Percentiles rank a stretch among this genome's conserved stretches.
Conservation (phyloP, 2,888 invertebrate species). For the Torymus auratus region DNA sequence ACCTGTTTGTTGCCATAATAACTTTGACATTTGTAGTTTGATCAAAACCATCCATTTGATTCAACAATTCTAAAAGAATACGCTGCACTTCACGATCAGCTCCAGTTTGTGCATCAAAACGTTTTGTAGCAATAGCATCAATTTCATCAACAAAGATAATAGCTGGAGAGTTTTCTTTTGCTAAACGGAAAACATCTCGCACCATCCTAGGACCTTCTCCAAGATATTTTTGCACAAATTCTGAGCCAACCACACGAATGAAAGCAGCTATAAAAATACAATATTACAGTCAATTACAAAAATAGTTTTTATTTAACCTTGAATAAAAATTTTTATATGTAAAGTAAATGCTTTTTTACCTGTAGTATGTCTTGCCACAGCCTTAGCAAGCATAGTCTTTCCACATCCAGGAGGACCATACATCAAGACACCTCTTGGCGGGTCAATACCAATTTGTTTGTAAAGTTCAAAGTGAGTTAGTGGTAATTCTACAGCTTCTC, state of each 20-base stretch:
- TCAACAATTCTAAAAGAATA: conserved; percentile 95
- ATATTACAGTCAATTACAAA: conserved; percentile 9
- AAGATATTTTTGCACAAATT: conserved; percentile 99
- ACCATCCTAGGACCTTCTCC: conserved; percentile 99
- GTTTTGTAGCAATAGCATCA: conserved; percentile 99
- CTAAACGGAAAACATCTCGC: conserved; percentile 97
- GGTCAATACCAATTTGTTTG: conserved; percentile 99
- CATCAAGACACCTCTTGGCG: conserved; percentile 98
- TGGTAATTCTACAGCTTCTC: conserved; percentile 98
- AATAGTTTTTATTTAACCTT: conserved; percentile 10
- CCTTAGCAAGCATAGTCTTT: conserved; percentile 99
- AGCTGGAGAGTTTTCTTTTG: conserved; percentile 99
- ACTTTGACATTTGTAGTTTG: conserved; percentile 99
- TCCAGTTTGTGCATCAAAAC: conserved; percentile 99
- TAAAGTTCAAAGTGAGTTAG: conserved; percentile 99
- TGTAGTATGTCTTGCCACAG: conserved; percentile 98
- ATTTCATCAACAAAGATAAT: conserved; percentile 99
- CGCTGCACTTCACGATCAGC: conserved; percentile 99
- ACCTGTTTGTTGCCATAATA: conserved; percentile 78
- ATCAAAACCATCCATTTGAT: conserved; percentile 99
- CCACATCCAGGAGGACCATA: conserved; percentile 99
- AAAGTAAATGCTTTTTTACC: conserved; percentile 77
- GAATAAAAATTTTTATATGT: conserved; percentile 12
- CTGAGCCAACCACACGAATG: conserved; percentile 98
- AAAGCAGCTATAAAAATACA: conserved; percentile 87